A percentile compares a stretch with the other conserved stretches of the same genome.
phyloP scores from a whole-genome alignment of 2,888 invertebrate species.

The Ligdia adustata region DNA sequence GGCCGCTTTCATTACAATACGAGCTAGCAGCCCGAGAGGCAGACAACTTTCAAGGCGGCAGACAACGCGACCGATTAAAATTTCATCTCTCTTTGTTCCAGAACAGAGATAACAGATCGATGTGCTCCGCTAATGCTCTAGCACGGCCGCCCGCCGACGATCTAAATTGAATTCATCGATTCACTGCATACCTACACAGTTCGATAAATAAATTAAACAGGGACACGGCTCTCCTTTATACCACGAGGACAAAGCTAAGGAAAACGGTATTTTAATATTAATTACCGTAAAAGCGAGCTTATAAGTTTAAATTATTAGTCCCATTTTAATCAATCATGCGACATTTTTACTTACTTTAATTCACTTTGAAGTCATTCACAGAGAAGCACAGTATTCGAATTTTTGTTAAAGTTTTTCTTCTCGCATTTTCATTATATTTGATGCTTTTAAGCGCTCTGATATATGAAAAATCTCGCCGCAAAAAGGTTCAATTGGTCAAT shows the following conservation, averaged over 20 bases:
- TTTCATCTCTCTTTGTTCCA: constrained; percentile 79
- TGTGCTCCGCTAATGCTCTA: constrained; percentile 64
- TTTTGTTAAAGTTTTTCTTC: too few species aligned
- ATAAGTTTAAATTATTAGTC: constrained; percentile 18
- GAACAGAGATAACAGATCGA: constrained; percentile 72
- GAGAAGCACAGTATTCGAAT: too few species aligned
- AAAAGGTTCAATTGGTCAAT: constrained; percentile 31
- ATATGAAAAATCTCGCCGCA: constrained; percentile 9
- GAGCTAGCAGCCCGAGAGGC: constrained; percentile 56
- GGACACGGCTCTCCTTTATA: constrained; percentile 17
- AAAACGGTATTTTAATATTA: constrained; percentile 25
- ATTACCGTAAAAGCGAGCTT: constrained; percentile 9
- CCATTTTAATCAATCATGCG: constrained; percentile 16
- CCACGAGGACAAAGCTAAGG: constrained; percentile 33
- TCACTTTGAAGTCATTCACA: constrained; percentile 2
- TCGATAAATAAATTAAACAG: constrained; percentile 29
- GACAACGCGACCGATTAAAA: constrained; percentile 78
- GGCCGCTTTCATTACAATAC: constrained; percentile 67
- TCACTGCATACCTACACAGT: constrained; percentile 37
- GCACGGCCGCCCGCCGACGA: constrained; percentile 54
- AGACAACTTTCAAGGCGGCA: constrained; percentile 65
- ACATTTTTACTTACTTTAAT: constrained; percentile 5
- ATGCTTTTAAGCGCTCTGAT: constrained; percentile 7
- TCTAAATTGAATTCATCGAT: constrained; percentile 68
- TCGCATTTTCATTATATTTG: neutral